Percentiles rank a stretch among this genome's conserved stretches.
Evolutionary conservation across 2,888 invertebrate genomes (phyloP).

Genomic region (Drosophila formosana): DNA sequence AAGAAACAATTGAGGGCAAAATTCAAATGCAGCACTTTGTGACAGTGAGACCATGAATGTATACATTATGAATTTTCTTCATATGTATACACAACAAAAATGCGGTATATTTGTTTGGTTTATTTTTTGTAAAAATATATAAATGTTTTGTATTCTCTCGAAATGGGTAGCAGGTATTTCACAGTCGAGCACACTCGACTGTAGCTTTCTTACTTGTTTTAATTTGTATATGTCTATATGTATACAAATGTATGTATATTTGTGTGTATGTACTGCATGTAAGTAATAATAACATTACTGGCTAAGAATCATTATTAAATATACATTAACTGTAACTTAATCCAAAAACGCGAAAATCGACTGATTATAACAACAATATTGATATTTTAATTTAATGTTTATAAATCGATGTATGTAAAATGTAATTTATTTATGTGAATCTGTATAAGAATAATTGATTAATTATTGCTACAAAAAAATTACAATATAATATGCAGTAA

Average conservation of each 20-base stretch:
- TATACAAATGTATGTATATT: constrained; percentile 17
- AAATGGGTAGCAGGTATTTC: too few relatives aligned
- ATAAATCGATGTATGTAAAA: constrained; percentile 25
- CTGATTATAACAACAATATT: constrained; percentile 61
- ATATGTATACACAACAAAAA: too few relatives aligned
- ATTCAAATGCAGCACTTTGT: too few relatives aligned
- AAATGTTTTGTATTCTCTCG: too few relatives aligned
- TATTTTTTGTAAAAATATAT: constrained; percentile 16
- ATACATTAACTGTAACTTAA: constrained; percentile 36
- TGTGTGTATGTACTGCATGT: constrained; percentile 41
- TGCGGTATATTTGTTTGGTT: too few relatives aligned
- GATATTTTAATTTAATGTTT: constrained; percentile 35
- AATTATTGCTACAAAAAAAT: constrained; percentile 21
- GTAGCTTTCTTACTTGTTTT: too few relatives aligned
- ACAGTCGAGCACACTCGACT: too few relatives aligned
- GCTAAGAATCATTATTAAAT: constrained; percentile 46
- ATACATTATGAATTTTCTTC: too few relatives aligned
- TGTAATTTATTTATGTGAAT: constrained; percentile 28
- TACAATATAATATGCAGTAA: constrained; percentile 43
- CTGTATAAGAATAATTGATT: constrained; percentile 23
- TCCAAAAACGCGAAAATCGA: constrained; percentile 60
- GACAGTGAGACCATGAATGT: too few relatives aligned
- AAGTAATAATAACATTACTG: constrained; percentile 54
- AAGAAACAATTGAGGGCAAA: too few relatives aligned
- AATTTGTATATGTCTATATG: constrained; percentile 21